Conservation (phyloP, 2,888 invertebrate species). For the Metalampra italica region DNA sequence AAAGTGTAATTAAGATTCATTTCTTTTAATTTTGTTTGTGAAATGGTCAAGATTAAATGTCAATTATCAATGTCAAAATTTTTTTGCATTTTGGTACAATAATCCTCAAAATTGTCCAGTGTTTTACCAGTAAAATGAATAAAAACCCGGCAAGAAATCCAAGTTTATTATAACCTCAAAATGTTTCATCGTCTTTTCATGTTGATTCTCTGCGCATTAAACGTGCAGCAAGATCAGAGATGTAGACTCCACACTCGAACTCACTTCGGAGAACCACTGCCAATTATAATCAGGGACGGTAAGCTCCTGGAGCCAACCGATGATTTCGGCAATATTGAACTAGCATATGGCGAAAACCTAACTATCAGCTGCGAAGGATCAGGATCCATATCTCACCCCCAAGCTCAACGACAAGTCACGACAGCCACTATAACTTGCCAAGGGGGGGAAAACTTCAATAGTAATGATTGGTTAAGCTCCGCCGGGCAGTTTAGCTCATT, state of each 20-base stretch:
- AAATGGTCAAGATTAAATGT: too few species aligned
- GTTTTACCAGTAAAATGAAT: neutral
- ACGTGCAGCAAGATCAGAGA: conserved; percentile 34
- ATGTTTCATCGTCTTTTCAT: conserved; percentile 43
- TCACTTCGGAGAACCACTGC: conserved; percentile 56
- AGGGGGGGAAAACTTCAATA: conserved; percentile 47
- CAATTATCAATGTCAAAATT: too few species aligned
- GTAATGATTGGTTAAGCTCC: conserved; percentile 46
- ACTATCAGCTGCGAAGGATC: conserved; percentile 53
- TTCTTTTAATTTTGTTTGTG: too few species aligned
- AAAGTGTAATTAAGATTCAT: too few species aligned
- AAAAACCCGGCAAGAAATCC: neutral
- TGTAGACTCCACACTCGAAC: conserved; percentile 48
- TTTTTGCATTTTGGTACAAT: too few species aligned
- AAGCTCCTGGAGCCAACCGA: conserved; percentile 55
- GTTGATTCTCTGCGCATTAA: conserved; percentile 50
- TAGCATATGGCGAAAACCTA: conserved; percentile 46
- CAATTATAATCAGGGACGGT: conserved; percentile 48
- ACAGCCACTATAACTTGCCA: conserved; percentile 49
- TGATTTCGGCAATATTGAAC: conserved; percentile 40
- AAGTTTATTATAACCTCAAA: neutral
- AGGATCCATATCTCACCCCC: conserved; percentile 44
- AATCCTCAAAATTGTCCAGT: neutral
- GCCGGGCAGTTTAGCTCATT: conserved; percentile 46
- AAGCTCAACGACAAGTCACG: conserved; percentile 21